These are phyloP conservation scores for Shinisaurus crocodilurus DNA, from an alignment of 2,113 vertebrate genomes.

Conservation along the genomic window DNA sequence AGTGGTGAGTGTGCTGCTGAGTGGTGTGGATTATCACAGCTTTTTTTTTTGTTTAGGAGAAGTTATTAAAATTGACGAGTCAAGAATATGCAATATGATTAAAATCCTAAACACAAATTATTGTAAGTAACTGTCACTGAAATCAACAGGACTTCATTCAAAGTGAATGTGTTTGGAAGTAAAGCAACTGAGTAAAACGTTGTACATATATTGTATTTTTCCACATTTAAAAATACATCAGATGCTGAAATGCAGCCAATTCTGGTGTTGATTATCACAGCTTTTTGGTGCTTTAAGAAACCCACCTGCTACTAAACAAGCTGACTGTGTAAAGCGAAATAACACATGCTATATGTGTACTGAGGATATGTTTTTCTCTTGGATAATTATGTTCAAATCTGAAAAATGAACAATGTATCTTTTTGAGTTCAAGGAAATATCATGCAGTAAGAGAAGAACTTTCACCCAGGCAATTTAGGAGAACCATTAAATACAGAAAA, in stretches of 20 bases:
- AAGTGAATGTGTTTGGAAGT: not conserved
- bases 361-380: conserved; percentile 17
- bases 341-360: not conserved
- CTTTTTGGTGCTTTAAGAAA: not conserved
- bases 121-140: not conserved
- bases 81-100: not conserved
- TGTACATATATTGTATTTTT: not conserved
- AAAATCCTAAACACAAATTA: not conserved
- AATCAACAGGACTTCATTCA: not conserved
- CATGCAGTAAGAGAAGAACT: not conserved
- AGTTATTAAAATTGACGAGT: not conserved
- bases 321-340: conserved; percentile 17
- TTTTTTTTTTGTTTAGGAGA: not conserved
- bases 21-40: too few relatives aligned
- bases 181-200: not conserved
- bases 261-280: not conserved
- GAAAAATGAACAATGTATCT: not conserved
- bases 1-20: too few relatives aligned
- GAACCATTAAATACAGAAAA: conserved; percentile 4
- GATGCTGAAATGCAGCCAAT: not conserved
- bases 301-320: not conserved
- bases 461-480: not conserved
- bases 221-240: not conserved
- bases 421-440: not conserved
- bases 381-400: not conserved